A percentile compares a stretch with the other conserved stretches of the same genome.
Conservation (phyloP, 2,113 vertebrate genomes). For the Pseudopodoces humilis region DNA sequence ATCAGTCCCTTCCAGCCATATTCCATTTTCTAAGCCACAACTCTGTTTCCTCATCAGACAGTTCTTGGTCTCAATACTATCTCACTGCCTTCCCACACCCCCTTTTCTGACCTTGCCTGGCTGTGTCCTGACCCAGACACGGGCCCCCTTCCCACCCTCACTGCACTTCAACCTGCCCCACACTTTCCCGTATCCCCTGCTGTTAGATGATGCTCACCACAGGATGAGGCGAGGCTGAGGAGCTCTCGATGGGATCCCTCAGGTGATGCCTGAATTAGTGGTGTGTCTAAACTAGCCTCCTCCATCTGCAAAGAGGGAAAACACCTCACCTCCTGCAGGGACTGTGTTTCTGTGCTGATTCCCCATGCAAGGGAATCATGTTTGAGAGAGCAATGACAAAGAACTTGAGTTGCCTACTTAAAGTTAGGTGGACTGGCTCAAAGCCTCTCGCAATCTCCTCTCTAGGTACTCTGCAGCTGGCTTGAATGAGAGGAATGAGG, state of each 20-base stretch:
- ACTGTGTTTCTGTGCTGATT: background rate
- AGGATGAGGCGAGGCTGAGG: background rate
- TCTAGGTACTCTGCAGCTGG: background rate
- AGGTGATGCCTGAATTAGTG: background rate
- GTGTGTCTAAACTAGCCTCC: background rate
- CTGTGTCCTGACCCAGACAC: background rate
- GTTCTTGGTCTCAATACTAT: background rate
- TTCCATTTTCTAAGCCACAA: background rate
- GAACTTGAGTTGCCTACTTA: background rate
- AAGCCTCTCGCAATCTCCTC: background rate
- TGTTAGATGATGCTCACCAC: background rate
- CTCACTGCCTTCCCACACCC: background rate
- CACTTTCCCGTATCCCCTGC: background rate
- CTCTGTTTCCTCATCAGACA: background rate
- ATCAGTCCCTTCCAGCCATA: background rate
- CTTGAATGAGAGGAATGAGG: background rate
- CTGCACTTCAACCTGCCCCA: background rate
- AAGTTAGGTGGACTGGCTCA: background rate
- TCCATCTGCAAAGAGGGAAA: background rate
- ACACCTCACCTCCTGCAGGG: rapidly evolving
- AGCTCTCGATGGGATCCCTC: background rate
- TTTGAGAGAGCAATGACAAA: background rate
- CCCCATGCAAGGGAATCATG: background rate
- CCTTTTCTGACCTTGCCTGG: background rate
- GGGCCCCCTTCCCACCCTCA: background rate